Evolutionary conservation across 2,797 vertebrate species (phyloP), one percentile per base, ranked within the genome.

Genomic region (Naso thynnoides): DNA sequence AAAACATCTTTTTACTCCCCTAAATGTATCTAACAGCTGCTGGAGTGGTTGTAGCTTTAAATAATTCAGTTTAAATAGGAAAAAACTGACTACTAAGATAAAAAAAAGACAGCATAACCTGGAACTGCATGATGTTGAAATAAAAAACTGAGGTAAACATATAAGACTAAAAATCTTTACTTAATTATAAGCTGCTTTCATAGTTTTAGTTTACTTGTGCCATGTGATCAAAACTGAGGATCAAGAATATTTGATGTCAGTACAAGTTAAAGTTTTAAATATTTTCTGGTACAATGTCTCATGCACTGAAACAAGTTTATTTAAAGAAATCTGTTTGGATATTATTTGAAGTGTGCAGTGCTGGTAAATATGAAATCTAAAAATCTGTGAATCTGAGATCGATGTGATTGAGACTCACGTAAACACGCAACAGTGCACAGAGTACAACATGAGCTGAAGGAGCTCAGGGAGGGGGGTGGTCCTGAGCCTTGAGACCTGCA

Each of bases 391-490:
- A 31, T 6, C 10, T 36, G 1, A 58, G 14, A 24, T 52, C 59
- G 7, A 11, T 15, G 13, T 23, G 5, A 3, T 24, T 21, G 65
- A 5, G 13, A 36, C 58, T 23, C 7, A 13, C 4, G 33, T 16
- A 24, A 24, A 4, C 9, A 8, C 21, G 4, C 2, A 6, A 16
- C 6, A 1, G 23, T 14, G 42, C 49, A 56, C 1, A 0, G 45
- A 23, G 4, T 19, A n/a, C 18, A n/a, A 1, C 16, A 58, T 41
- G 29, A 64, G 63, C 33, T 72, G 9, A 70, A 19, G 18, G 75
- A 41, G 5, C 24, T 52, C 5, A 41, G 60, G 38, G 33, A 36
- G 33, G 47, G 47, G 52, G 76, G 59, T 55, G 70, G 58, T 67
- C 59, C 41, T 0, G 29, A 15, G 57, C 14, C 33, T n/a, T 0